These are phyloP conservation scores for Hypena proboscidalis DNA, from an alignment of 2,888 invertebrate genomes.

Conservation along the genomic window DNA sequence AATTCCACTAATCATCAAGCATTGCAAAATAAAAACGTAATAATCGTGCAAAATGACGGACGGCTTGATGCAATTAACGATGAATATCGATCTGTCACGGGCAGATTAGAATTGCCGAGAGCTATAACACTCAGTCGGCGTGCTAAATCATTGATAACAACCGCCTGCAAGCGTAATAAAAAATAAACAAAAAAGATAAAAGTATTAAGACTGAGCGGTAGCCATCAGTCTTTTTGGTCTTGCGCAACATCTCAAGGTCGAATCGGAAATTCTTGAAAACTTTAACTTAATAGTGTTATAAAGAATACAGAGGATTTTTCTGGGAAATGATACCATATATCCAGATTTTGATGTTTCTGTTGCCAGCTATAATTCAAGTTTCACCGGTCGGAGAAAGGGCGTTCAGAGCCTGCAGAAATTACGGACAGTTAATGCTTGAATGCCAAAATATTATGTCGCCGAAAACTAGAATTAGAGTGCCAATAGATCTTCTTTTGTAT, in stretches of 20 bases:
- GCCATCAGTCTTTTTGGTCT: background rate
- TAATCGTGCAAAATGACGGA: conserved; percentile 24
- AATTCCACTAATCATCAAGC: conserved; percentile 8
- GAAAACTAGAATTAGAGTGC: conserved; percentile 63
- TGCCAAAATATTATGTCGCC: conserved; percentile 74
- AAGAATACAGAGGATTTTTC: conserved; percentile 1
- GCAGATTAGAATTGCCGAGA: conserved; percentile 52
- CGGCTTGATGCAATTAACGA: conserved; percentile 41
- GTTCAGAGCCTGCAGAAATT: conserved; percentile 65
- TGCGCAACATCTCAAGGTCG: background rate
- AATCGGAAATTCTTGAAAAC: background rate
- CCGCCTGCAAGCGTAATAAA: conserved; percentile 34
- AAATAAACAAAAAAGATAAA: conserved; percentile 15
- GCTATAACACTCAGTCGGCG: conserved; percentile 48
- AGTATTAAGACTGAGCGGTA: background rate
- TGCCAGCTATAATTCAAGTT: background rate
- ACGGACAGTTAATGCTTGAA: conserved; percentile 72
- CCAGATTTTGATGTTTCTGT: conserved; percentile 16
- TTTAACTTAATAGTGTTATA: too few species aligned
- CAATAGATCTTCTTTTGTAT: conserved; percentile 80
- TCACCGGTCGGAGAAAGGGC: conserved; percentile 66
- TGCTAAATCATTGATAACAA: conserved; percentile 58
- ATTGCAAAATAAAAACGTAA: conserved; percentile 14
- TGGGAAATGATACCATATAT: conserved; percentile 22
- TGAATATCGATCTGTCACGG: conserved; percentile 51